A percentile compares a stretch with the other conserved stretches of the same genome.
Conservation (phyloP, 2,888 invertebrate genomes). For the Drosophila meridiana region DNA sequence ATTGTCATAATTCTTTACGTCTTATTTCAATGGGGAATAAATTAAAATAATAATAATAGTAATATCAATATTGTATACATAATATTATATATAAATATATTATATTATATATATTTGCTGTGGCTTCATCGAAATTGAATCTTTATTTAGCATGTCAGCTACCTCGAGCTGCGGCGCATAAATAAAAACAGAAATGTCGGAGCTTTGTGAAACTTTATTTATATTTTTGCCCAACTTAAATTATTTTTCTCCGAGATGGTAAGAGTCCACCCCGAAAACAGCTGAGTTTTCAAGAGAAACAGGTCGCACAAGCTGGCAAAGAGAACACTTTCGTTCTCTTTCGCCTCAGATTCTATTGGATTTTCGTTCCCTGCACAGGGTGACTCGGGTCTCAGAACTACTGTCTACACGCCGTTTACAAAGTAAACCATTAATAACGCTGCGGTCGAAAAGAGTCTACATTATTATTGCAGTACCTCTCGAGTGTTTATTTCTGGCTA, state of each 20-base stretch:
- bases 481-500: background rate
- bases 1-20: too few relatives aligned
- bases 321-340: constrained; percentile 49
- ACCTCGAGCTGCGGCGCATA: too few relatives aligned
- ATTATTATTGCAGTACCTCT: background rate
- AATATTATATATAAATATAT: too few relatives aligned
- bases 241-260: background rate
- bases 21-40: too few relatives aligned
- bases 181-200: background rate
- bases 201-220: background rate
- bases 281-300: constrained; percentile 2
- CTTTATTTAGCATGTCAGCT: too few relatives aligned
- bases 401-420: background rate
- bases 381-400: background rate
- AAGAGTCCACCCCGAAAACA: background rate
- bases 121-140: too few relatives aligned
- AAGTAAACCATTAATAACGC: background rate
- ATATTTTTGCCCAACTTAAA: background rate
- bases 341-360: background rate
- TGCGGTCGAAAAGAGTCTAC: background rate
- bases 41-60: too few relatives aligned
- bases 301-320: constrained; percentile 11
- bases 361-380: constrained; percentile 2
- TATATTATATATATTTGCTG: too few relatives aligned
- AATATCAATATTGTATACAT: too few relatives aligned